phyloP scores from a whole-genome alignment of 2,113 vertebrate genomes.

The Caranx melampygus region DNA sequence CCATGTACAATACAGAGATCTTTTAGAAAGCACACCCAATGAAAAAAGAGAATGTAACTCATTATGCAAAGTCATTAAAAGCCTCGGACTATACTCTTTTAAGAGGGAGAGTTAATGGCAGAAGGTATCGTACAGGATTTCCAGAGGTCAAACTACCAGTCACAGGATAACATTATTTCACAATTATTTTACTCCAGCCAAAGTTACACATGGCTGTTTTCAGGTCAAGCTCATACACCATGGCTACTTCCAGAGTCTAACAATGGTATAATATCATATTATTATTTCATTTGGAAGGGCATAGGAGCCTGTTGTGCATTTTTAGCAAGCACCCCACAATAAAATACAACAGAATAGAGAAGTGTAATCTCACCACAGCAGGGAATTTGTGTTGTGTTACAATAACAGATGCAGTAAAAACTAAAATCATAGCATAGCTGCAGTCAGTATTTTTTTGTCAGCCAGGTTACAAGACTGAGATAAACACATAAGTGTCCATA shows the following conservation, averaged over 20 bases:
- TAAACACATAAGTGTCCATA: background rate
- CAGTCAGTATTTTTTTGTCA: background rate
- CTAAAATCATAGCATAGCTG: background rate
- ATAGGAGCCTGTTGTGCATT: background rate
- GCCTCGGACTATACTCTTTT: slow-evolving; percentile 75
- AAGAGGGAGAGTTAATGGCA: slow-evolving; percentile 73
- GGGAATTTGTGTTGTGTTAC: background rate
- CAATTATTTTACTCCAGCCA: slow-evolving; percentile 66
- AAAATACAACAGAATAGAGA: background rate
- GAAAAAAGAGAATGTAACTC: slow-evolving; percentile 79
- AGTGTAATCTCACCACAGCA: background rate
- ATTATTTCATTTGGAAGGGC: slow-evolving; percentile 21
- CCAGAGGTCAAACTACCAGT: slow-evolving; percentile 77
- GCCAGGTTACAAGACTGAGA: background rate
- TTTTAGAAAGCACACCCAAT: slow-evolving; percentile 79
- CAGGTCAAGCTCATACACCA: slow-evolving; percentile 60
- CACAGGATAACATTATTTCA: slow-evolving; percentile 68
- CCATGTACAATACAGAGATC: slow-evolving; percentile 82
- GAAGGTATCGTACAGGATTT: slow-evolving; percentile 74
- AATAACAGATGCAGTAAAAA: background rate
- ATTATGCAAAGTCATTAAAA: slow-evolving; percentile 85
- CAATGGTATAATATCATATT: slow-evolving; percentile 36
- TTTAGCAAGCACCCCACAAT: background rate
- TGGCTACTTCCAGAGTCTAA: slow-evolving; percentile 22
- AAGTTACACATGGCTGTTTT: slow-evolving; percentile 56